Conservation (phyloP, 2,113 vertebrate species). For the Sciurus niger region DNA sequence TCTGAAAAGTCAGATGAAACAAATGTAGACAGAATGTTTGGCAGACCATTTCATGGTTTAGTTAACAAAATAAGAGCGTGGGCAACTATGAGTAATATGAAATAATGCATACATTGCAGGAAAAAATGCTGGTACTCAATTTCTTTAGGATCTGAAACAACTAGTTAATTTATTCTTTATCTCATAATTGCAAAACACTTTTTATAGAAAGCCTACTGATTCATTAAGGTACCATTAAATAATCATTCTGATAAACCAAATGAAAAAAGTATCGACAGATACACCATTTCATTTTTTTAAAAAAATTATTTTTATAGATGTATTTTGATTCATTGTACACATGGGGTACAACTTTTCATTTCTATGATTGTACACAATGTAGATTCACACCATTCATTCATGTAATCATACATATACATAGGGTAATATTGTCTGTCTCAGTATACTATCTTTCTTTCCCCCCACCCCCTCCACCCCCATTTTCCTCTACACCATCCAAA, state of each 20-base stretch:
- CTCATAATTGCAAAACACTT: not conserved
- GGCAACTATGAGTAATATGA: not conserved
- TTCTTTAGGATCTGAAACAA: conserved; percentile 38
- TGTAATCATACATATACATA: too few species aligned
- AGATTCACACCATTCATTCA: too few species aligned
- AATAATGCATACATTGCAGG: not conserved
- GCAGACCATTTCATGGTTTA: not conserved
- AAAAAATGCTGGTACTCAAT: not conserved
- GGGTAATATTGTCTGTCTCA: too few species aligned
- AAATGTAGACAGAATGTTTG: conserved; percentile 20
- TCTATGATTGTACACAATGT: too few species aligned
- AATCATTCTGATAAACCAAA: not conserved
- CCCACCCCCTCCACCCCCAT: too few species aligned
- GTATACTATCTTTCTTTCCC: too few species aligned
- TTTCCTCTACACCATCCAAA: too few species aligned
- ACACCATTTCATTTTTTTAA: not conserved
- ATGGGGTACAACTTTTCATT: too few species aligned
- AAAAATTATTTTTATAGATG: not conserved
- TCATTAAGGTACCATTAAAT: not conserved
- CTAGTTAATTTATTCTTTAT: conserved; percentile 4
- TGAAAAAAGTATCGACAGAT: not conserved
- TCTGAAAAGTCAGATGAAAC: conserved; percentile 19
- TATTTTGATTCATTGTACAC: too few species aligned
- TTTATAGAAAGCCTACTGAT: conserved; percentile 16
- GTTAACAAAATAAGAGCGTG: conserved; percentile 19